Base-by-base conservation (phyloP, 2,888 invertebrate species). In the Aspidiotus destructor region DNA sequence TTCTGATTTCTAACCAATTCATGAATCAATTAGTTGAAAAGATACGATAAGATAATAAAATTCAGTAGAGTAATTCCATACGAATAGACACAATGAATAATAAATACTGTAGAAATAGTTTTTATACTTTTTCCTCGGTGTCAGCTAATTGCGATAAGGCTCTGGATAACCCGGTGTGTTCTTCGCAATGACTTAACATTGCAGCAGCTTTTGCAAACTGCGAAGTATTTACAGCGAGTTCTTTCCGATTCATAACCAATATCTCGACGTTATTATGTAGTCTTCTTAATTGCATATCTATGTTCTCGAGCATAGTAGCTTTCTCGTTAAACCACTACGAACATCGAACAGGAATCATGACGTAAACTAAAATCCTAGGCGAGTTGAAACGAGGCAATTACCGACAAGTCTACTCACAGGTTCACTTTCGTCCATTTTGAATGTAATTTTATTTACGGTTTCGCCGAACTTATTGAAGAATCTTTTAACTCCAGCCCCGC, bases 381-480 rank as follows among this genome's bases (percentile, higher is more conserved):
- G 28, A 28, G 5, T 1, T 28, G 28, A 28, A 28, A 28, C 28
- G 28, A 28, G 28, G 28, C 2, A 28, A 28, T 28, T 1, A 28
- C 5, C 28, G 28, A 3, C 2, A 28, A 28, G 28, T 1, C 28
- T 28, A 69, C 83, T 84, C 79, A 96, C 95, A 74, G 94, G 89
- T 80, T 99, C 99, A 71, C 89, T 91, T 80, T 99, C 99, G 76
- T 98, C 98, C 97, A 99, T 99, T 80, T 92, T 93, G 79, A 92
- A 96, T 0, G 97, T 93, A 75, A 99, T 96, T 81, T 98, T 98
- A 78, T 94, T 95, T 71, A 99, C 93, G 8, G 95, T 95, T 79
- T 97, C 96, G 40, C 96, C 96, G 68, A 98, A 89, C 83, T 91
- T 92, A 78, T 91, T 95, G 77, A 99, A 93, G 13, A 99, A 82